Conservation (phyloP, 2,113 vertebrate species). For the Sardina pilchardus region DNA sequence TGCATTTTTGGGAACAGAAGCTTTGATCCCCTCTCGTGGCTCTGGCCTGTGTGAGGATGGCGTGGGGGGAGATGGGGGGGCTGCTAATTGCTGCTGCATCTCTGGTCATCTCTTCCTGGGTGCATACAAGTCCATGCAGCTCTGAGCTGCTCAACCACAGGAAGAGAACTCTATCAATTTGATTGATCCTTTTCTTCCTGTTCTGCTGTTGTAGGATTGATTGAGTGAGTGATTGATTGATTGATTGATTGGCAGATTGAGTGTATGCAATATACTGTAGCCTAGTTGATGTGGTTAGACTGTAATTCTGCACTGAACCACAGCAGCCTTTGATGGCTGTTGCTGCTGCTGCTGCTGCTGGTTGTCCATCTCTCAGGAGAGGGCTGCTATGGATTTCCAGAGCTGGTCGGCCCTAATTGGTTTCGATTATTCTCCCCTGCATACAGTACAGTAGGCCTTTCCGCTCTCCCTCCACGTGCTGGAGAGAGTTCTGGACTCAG, state of each 20-base stretch:
- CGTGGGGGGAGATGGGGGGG: not conserved
- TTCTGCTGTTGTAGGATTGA: not conserved
- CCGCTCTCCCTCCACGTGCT: not conserved
- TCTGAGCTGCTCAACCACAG: not conserved
- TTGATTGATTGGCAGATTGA: conserved; percentile 32
- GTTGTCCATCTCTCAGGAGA: not conserved
- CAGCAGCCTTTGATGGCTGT: not conserved
- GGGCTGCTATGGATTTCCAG: conserved; percentile 13
- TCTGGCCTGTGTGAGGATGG: not conserved
- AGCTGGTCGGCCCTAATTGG: not conserved
- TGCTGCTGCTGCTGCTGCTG: not conserved
- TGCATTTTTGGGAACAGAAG: too few relatives aligned
- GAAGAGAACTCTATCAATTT: not conserved
- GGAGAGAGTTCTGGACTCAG: not conserved
- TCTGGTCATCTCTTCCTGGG: not conserved
- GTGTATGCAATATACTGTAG: not conserved
- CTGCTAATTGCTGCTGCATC: not conserved
- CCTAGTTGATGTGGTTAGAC: not conserved
- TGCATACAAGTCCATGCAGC: not conserved
- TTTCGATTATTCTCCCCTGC: conserved; percentile 1
- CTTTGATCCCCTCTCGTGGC: not conserved
- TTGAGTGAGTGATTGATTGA: conserved; percentile 41
- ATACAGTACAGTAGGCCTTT: too few relatives aligned
- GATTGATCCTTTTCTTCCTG: not conserved
- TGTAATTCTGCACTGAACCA: not conserved